Base-by-base conservation (phyloP, 2,797 vertebrate species). In the Luscinia megarhynchos region DNA sequence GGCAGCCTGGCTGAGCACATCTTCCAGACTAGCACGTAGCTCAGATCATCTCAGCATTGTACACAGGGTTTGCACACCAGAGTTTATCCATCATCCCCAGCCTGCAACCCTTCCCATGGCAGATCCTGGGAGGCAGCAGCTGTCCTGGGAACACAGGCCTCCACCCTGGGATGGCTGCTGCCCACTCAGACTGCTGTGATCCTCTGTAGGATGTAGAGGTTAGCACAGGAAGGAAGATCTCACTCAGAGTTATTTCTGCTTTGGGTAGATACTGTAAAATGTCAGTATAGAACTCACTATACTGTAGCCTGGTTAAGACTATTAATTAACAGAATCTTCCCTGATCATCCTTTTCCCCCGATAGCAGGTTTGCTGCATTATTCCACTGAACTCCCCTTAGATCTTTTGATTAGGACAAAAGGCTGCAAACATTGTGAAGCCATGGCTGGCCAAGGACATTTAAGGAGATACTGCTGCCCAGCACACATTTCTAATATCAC, bases 1-100 rank as follows among this genome's bases (percentile, higher is more conserved):
- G 41, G 14, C 48, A 63, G 17, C 46, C 38, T 69, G 50, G 22
- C 3, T 73, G 61, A 50, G 22, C 4, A 1, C 0, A 0, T 48
- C 11, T 74, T 91, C 55, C 78, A 27, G 34, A 59, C 22, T 43
- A 66, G 29, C 0, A 3, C 4, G 19, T 43, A 51, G 34, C 41
- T 88, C 54, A 68, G 48, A 59, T 45, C 9, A 41, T 23, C 66
- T 88, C 12, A 43, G 30, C 4, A 1, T 10, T n/a, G 18, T 46
- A 69, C 19, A 11, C 20, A 54, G 30, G 54, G 66, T 64, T 66
- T 84, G 3, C 14, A 23, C 5, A 10, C 3, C 8, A 9, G 26
- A 67, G 41, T 46, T 23, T 27, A 11, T 17, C 10, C 11, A 2
- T 68, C 20, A n/a, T 41, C 27, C 24, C 8, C 48, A 46, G 30